These are phyloP conservation scores for Euclidia mi DNA, from an alignment of 2,888 invertebrate genomes.

Conservation along the genomic window DNA sequence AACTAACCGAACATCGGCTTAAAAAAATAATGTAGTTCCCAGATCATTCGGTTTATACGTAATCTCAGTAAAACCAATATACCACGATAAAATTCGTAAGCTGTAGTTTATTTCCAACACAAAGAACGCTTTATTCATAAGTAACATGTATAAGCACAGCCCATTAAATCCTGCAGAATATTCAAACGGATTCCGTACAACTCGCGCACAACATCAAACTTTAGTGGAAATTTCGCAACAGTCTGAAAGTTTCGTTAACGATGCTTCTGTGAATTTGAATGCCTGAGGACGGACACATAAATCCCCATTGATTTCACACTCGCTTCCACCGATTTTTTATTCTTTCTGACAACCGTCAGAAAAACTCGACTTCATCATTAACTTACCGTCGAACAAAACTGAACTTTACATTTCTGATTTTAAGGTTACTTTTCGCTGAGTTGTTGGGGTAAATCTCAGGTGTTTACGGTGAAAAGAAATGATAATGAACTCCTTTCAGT, in stretches of 20 bases:
- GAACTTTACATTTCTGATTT: slow-evolving; percentile 1
- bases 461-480: slow-evolving; percentile 70
- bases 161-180: too few relatives aligned
- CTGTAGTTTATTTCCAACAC: too few relatives aligned
- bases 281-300: slow-evolving; percentile 38
- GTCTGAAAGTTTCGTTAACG: slow-evolving; percentile 27
- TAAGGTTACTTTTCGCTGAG: slow-evolving; percentile 12
- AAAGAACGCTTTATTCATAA: too few relatives aligned
- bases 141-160: background rate
- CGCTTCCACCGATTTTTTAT: slow-evolving; percentile 49
- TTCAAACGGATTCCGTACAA: background rate
- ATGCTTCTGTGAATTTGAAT: slow-evolving; percentile 41
- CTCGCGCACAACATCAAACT: background rate
- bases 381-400: slow-evolving; percentile 22
- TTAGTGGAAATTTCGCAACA: slow-evolving; percentile 2
- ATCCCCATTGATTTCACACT: slow-evolving; percentile 54
- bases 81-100: too few relatives aligned
- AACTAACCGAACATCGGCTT: too few relatives aligned
- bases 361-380: slow-evolving; percentile 51
- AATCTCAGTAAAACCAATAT: too few relatives aligned
- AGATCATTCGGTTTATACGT: too few relatives aligned
- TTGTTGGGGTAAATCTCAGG: slow-evolving; percentile 60
- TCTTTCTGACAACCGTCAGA: slow-evolving; percentile 42
- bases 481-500: slow-evolving; percentile 72
- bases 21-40: too few relatives aligned